Evolutionary conservation across 2,797 vertebrate genomes (phyloP).

Genomic region (Cephalopachus bancanus): DNA sequence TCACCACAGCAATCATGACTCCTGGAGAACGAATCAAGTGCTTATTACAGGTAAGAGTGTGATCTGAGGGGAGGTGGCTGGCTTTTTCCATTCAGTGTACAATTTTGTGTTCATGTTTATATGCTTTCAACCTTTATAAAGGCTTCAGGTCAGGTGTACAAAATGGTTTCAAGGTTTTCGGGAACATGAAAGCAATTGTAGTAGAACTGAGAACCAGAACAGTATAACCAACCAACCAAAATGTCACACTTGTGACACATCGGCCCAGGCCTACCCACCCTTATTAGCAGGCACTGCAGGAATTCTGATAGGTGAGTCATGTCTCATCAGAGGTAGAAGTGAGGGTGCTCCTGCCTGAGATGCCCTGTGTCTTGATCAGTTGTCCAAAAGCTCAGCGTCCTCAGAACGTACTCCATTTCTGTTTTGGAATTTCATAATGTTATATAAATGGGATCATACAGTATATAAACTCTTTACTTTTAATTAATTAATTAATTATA

Average conservation of each 20-base stretch:
- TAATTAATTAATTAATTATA: too few species aligned
- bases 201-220: constrained; percentile 30
- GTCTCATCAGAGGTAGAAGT: not conserved
- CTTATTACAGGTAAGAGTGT: constrained; percentile 94
- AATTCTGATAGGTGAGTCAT: constrained; percentile 9
- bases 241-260: not conserved
- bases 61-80: not conserved
- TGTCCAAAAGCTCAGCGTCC: not conserved
- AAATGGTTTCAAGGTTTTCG: constrained; percentile 61
- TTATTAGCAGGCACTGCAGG: constrained; percentile 43
- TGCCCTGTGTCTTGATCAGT: not conserved
- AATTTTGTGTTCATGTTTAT: constrained; percentile 15
- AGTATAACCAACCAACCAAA: constrained; percentile 42
- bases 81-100: not conserved
- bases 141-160: constrained; percentile 44
- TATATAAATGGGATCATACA: not conserved
- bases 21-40: constrained; percentile 99
- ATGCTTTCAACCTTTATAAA: constrained; percentile 54
- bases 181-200: constrained; percentile 22
- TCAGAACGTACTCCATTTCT: not conserved
- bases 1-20: constrained; percentile 98
- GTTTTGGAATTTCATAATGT: constrained; percentile 23
- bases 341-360: not conserved
- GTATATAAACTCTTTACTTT: too few species aligned
- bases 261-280: not conserved